Evolutionary conservation across 2,113 vertebrate species (phyloP).

Genomic region (Heterochromis multidens): DNA sequence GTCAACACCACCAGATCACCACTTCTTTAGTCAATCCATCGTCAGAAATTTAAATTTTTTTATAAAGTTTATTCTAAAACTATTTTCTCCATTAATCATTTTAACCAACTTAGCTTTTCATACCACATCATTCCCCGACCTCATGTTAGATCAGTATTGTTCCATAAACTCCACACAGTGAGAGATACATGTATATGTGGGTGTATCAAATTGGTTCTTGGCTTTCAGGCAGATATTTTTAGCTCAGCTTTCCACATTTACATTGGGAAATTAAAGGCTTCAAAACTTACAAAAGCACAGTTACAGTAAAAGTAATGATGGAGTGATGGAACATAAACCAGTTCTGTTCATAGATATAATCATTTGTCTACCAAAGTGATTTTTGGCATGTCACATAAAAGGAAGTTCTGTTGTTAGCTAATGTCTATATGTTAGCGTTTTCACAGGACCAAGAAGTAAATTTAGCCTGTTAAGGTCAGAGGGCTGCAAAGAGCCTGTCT

Average conservation of each 20-base stretch:
- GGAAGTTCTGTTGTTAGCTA: background rate
- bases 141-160: background rate
- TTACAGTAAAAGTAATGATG: background rate
- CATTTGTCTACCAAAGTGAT: background rate
- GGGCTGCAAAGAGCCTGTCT: constrained; percentile 36
- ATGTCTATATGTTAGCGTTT: fast-evolving
- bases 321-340: background rate
- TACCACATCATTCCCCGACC: background rate
- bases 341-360: no score
- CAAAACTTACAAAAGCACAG: background rate
- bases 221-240: background rate
- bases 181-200: background rate
- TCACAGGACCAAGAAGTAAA: constrained; percentile 18
- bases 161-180: background rate
- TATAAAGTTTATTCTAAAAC: background rate
- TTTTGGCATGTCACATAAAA: background rate
- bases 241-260: background rate
- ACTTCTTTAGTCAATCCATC: background rate
- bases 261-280: no score
- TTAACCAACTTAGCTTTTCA: background rate
- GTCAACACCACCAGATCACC: no score
- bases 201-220: background rate
- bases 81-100: background rate
- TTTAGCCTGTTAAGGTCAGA: constrained; percentile 61
- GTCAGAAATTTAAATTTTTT: fast-evolving